Percentiles rank a stretch among this genome's conserved stretches.
phyloP scores from a whole-genome alignment of 2,888 invertebrate species.

The Stegana nigrithorax region DNA sequence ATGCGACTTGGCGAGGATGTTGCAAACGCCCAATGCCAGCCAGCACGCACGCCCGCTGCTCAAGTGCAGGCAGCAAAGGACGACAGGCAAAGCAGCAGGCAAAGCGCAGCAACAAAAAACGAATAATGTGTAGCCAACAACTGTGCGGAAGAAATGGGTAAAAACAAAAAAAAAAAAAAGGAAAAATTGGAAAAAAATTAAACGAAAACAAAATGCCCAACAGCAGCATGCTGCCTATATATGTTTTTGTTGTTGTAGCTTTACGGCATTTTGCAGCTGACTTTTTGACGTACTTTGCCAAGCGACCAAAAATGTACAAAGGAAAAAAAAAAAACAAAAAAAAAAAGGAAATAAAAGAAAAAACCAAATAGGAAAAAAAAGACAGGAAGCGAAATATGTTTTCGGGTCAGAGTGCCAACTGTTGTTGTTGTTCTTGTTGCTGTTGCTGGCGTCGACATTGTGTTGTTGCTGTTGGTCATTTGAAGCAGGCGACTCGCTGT shows the following conservation, averaged over 20 bases:
- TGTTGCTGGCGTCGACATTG: neutral
- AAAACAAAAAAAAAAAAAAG: neutral
- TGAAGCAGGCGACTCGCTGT: neutral
- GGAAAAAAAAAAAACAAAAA: constrained; percentile 2
- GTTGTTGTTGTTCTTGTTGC: neutral
- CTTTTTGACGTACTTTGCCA: neutral
- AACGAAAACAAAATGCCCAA: too few relatives aligned
- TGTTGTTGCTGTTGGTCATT: neutral
- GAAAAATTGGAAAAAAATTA: neutral
- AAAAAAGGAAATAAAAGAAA: neutral
- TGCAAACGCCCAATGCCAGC: constrained; percentile 11
- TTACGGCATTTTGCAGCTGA: neutral
- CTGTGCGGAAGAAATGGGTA: neutral
- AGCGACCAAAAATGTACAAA: neutral
- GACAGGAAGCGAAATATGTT: constrained; percentile 53
- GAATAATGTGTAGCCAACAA: constrained; percentile 15
- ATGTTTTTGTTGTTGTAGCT: too few relatives aligned
- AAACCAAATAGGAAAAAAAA: constrained; percentile 23
- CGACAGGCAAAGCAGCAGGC: neutral
- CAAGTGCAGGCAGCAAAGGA: neutral
- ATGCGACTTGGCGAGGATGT: constrained; percentile 27
- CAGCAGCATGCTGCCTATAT: too few relatives aligned
- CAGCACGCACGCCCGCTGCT: neutral
- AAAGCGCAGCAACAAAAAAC: constrained; percentile 28
- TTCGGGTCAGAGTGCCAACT: constrained; percentile 55